A percentile compares a stretch with the other conserved stretches of the same genome.
phyloP scores from a whole-genome alignment of 2,113 vertebrate genomes.

The Tupaia tana region DNA sequence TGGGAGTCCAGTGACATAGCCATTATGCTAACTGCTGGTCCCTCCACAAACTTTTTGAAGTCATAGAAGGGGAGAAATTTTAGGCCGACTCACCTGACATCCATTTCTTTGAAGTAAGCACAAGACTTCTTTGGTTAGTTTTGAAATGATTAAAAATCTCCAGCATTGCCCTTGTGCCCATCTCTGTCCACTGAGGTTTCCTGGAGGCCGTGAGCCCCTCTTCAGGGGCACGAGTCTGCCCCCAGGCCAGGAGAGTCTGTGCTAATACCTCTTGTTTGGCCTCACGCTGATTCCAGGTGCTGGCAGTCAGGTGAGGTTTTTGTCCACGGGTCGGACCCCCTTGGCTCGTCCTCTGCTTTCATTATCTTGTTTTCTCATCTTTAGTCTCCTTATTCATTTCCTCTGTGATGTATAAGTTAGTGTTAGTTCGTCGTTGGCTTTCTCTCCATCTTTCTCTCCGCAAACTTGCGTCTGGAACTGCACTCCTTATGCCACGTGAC shows the following conservation, averaged over 20 bases:
- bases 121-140: not conserved
- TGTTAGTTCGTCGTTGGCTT: conserved; percentile 13
- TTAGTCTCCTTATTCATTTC: conserved; percentile 61
- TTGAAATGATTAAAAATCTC: not conserved
- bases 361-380: conserved; percentile 24
- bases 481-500: fast-evolving
- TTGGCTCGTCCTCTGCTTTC: not conserved
- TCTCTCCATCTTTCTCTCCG: not conserved
- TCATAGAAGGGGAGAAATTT: not conserved
- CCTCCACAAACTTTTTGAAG: too few relatives aligned
- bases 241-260: not conserved
- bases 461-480: not conserved
- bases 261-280: not conserved
- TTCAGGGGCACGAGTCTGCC: fast-evolving
- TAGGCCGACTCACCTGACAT: not conserved
- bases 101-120: not conserved
- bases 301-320: not conserved
- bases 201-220: not conserved
- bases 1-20: too few relatives aligned
- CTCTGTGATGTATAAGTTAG: not conserved
- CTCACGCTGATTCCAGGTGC: too few relatives aligned
- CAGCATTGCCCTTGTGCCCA: not conserved
- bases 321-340: not conserved
- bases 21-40: too few relatives aligned
- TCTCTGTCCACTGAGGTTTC: not conserved